Base-by-base conservation (phyloP, 2,797 vertebrate genomes). In the Onychomys arenicola region DNA sequence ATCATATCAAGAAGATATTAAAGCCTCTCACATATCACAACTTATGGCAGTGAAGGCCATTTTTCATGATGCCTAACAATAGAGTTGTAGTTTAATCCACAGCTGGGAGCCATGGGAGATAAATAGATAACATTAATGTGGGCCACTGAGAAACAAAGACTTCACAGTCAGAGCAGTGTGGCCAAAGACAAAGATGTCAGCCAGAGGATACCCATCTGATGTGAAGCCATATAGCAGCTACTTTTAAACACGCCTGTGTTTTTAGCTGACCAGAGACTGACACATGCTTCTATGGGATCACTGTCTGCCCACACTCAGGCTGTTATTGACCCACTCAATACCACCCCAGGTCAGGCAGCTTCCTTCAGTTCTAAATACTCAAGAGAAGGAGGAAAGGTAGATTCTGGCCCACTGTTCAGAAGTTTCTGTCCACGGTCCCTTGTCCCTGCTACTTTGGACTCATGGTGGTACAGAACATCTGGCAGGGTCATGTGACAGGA, bases 1-100 rank as follows among this genome's bases (percentile, higher is more conserved):
- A 95, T 82, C 57, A 29, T 61, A 90, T 80, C 89, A 93, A 96
- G 83, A 94, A 92, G 91, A 80, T 97, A 71, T 94, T 97, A 98
- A 97, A 97, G 95, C 93, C 77, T 96, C 92, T 95, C 80, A 97
- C 55, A 86, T 92, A 97, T 96, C 98, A 89, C 95, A 97, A 96
- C 89, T 93, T 97, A 73, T 90, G 94, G 95, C 82, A 77, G 76
- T 29, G 23, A 52, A 97, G 77, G 95, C 81, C 37, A 89, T 96
- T 95, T 94, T 96, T 97, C 92, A 90, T 84, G 16, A 77, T 76
- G 80, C 32, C 1, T 87, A 96, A 82, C 90, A 63, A 78, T 88
- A 19, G 21, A n/a, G 63, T 69, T 95, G 96, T 93, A 92, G 97
- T 95, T 91, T 95, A 94, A 82, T 61, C 81, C 82, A 57, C 17